phyloP scores from a whole-genome alignment of 35 echinoderm and acorn worm species.

The Apostichopus parvimensis region DNA sequence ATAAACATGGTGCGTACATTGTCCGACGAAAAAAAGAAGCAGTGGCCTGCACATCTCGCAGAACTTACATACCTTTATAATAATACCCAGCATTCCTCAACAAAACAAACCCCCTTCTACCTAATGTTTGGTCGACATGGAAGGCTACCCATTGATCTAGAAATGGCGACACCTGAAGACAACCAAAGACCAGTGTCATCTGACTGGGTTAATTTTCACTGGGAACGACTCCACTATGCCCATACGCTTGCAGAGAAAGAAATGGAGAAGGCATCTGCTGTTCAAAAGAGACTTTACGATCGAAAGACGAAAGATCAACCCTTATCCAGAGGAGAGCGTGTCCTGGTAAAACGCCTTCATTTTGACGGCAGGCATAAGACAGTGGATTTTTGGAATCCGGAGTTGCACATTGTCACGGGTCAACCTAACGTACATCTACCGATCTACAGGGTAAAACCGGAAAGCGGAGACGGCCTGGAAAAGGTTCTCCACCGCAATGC shows the following conservation, averaged over 20 bases:
- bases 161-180: background rate
- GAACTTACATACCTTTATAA: constrained; percentile 52
- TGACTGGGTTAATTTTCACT: constrained; percentile 6
- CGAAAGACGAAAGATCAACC: background rate
- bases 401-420: background rate
- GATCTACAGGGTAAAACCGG: constrained; percentile 8
- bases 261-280: background rate
- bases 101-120: constrained; percentile 54
- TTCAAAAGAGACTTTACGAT: background rate
- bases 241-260: constrained; percentile 9
- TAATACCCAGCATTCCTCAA: constrained; percentile 48
- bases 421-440: constrained; percentile 11
- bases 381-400: background rate
- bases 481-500: background rate
- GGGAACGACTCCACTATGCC: constrained; percentile 1
- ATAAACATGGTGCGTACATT: constrained; percentile 48
- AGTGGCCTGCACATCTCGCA: constrained; percentile 42
- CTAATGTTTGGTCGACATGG: constrained; percentile 63
- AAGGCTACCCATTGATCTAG: constrained; percentile 53
- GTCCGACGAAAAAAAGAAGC: constrained; percentile 21
- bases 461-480: background rate
- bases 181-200: background rate
- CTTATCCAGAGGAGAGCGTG: background rate
- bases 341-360: background rate
- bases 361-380: background rate